Evolutionary conservation across 2,888 invertebrate genomes (phyloP).

Genomic region (Drosophila hamatofila): DNA sequence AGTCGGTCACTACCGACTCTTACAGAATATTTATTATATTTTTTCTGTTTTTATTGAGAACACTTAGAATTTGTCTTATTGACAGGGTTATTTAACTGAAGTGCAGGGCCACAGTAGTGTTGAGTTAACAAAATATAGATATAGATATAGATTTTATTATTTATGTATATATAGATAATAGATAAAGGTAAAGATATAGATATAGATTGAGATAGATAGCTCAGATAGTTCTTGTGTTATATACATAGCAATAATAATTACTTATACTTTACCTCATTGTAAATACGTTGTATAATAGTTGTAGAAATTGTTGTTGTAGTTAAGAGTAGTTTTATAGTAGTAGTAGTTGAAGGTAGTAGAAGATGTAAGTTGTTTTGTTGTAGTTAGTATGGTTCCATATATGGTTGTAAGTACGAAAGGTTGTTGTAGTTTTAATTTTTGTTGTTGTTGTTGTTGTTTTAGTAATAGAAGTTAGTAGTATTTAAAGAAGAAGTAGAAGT

Average conservation of each 20-base stretch:
- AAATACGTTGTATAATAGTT: constrained; percentile 81
- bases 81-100: constrained; percentile 48
- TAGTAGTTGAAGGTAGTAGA: constrained; percentile 80
- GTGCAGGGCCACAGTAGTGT: constrained; percentile 21
- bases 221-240: constrained; percentile 28
- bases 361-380: constrained; percentile 82
- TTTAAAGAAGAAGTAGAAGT: constrained; percentile 67
- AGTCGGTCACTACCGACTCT: background rate
- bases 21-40: too few relatives aligned
- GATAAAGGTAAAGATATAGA: background rate
- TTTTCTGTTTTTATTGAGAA: constrained; percentile 19
- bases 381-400: constrained; percentile 82
- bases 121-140: background rate
- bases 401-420: constrained; percentile 61
- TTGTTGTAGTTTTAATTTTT: constrained; percentile 53
- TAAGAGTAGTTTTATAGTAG: constrained; percentile 61
- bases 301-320: constrained; percentile 72
- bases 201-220: background rate
- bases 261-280: constrained; percentile 84
- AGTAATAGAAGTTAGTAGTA: constrained; percentile 62
- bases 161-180: background rate
- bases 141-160: constrained; percentile 7
- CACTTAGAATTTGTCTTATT: constrained; percentile 51
- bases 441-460: constrained; percentile 56
- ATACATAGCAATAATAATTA: constrained; percentile 61